phyloP scores from a whole-genome alignment of 2,113 vertebrate species.

The Silurus glanis region DNA sequence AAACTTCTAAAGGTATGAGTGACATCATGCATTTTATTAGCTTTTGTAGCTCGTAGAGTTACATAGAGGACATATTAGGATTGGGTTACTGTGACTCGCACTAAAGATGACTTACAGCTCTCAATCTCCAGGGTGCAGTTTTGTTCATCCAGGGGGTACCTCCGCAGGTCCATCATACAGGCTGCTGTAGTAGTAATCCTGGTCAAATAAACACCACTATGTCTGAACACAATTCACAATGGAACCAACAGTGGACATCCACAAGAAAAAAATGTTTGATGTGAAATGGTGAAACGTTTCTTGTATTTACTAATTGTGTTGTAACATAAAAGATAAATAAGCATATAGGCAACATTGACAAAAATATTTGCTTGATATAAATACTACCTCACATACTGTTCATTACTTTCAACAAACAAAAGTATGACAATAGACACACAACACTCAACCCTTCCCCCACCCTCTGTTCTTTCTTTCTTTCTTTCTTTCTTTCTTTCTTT shows the following conservation, averaged over 20 bases:
- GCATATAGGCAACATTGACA: not conserved
- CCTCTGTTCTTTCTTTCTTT: not conserved
- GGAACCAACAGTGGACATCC: not conserved
- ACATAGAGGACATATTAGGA: not conserved
- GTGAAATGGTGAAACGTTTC: not conserved
- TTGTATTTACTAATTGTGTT: not conserved
- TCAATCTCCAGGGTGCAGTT: slow-evolving; percentile 94
- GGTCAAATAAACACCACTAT: slow-evolving; percentile 16
- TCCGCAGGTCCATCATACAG: slow-evolving; percentile 95
- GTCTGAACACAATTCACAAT: slow-evolving; percentile 21
- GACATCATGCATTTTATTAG: not conserved
- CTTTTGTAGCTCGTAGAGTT: not conserved
- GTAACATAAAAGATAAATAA: not conserved
- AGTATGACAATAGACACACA: slow-evolving; percentile 26
- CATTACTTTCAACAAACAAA: not conserved
- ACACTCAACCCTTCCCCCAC: not conserved
- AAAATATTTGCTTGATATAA: slow-evolving; percentile 20
- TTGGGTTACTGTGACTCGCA: not conserved
- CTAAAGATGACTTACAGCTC: slow-evolving; percentile 81
- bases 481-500: not conserved
- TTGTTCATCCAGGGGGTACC: slow-evolving; percentile 91
- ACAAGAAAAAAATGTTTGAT: not conserved
- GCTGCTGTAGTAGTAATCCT: slow-evolving; percentile 94
- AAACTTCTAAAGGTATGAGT: not conserved
- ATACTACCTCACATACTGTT: slow-evolving; percentile 2